phyloP scores from a whole-genome alignment of 2,797 vertebrate genomes.

The Macropus fuliginosus region DNA sequence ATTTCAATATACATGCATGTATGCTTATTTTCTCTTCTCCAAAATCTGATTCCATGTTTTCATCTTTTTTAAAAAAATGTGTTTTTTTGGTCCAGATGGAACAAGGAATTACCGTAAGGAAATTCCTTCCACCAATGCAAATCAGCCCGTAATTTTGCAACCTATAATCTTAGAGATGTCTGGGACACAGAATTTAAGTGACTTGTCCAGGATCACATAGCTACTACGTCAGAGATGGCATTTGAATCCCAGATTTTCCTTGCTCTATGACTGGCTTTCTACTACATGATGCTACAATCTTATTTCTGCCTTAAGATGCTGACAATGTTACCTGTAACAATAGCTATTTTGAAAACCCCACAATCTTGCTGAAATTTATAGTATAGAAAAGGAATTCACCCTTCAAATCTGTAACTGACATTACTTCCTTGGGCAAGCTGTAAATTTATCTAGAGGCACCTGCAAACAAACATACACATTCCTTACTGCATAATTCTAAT shows the following conservation, averaged over 20 bases:
- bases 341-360: neutral
- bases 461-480: neutral
- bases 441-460: slow-evolving; percentile 31
- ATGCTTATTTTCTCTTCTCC: slow-evolving; percentile 23
- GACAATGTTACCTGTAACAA: neutral
- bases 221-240: neutral
- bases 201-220: slow-evolving; percentile 23
- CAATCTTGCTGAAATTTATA: neutral
- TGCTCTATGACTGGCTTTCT: neutral
- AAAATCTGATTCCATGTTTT: neutral
- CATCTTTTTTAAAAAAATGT: neutral
- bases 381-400: neutral
- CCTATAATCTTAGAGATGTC: neutral
- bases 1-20: neutral
- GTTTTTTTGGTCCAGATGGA: neutral
- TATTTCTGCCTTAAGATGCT: neutral
- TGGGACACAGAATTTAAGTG: neutral
- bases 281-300: neutral
- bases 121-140: neutral
- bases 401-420: slow-evolving; percentile 4
- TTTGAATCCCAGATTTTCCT: neutral
- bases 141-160: neutral
- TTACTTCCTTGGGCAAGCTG: neutral
- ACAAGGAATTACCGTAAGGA: neutral
- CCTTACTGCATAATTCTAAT: neutral